These are phyloP conservation scores for Sphaerodactylus townsendi DNA, from an alignment of 2,113 vertebrate species.

Conservation along the genomic window DNA sequence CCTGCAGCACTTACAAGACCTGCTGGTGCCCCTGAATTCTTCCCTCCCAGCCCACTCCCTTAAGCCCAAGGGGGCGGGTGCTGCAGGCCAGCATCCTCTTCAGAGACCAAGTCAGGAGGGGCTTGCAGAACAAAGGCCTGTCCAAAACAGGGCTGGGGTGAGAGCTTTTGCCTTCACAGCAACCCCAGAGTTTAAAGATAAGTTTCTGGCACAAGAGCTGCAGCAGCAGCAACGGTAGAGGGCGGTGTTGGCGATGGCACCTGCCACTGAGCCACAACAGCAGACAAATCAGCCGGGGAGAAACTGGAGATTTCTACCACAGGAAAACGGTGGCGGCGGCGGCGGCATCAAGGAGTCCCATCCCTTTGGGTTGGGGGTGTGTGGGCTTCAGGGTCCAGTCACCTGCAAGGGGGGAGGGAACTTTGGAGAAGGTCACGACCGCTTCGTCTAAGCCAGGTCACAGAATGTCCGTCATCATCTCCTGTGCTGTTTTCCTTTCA, in stretches of 20 bases:
- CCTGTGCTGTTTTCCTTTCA: slow-evolving; percentile 86
- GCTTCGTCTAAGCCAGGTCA: slow-evolving; percentile 30
- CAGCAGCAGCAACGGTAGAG: background rate
- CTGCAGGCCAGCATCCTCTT: background rate
- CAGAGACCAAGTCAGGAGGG: background rate
- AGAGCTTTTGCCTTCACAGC: background rate
- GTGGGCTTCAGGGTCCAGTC: no score
- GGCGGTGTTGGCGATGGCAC: background rate
- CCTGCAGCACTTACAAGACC: no score
- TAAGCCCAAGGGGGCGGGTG: no score
- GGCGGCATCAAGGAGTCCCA: no score
- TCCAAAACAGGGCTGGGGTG: background rate
- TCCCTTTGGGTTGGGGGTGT: no score
- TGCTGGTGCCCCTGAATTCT: no score
- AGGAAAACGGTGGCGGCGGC: no score
- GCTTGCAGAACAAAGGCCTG: background rate
- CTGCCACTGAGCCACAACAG: background rate
- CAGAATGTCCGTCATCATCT: slow-evolving; percentile 77
- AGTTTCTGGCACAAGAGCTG: background rate
- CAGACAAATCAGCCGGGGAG: background rate
- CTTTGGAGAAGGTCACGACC: background rate
- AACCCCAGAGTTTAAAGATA: background rate
- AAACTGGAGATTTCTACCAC: background rate
- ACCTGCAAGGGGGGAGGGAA: no score
- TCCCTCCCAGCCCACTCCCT: no score